Conservation (phyloP, 2,888 invertebrate genomes). For the Nomada lathburiana region DNA sequence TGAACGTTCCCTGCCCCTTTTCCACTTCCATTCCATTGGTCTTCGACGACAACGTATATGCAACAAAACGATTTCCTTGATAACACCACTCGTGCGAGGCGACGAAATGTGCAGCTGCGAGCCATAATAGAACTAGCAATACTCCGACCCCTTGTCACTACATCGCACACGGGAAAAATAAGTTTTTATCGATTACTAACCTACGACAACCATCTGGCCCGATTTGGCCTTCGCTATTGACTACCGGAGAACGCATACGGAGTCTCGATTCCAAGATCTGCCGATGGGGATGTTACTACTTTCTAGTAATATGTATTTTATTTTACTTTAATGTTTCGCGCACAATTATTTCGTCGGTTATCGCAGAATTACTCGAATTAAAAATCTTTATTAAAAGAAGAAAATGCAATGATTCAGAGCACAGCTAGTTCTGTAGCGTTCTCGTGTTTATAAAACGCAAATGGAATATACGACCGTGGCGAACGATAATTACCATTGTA, state of each 20-base stretch:
- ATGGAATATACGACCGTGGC: conserved; percentile 32
- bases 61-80: conserved; percentile 68
- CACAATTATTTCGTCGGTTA: neutral
- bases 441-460: conserved; percentile 31
- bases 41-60: conserved; percentile 50
- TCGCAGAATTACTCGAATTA: neutral
- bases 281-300: neutral
- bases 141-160: conserved; percentile 35
- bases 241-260: conserved; percentile 33
- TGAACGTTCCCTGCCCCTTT: conserved; percentile 26
- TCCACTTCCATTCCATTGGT: conserved; percentile 54
- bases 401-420: neutral
- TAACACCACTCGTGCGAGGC: conserved; percentile 63
- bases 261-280: conserved; percentile 52
- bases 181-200: conserved; percentile 78
- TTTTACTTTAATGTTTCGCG: neutral
- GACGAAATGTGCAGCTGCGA: conserved; percentile 60
- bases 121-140: conserved; percentile 63
- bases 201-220: conserved; percentile 78
- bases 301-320: neutral
- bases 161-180: conserved; percentile 66
- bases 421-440: neutral
- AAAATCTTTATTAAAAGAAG: conserved; percentile 3
- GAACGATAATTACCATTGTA: conserved; percentile 37
- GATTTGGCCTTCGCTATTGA: conserved; percentile 46